These are phyloP conservation scores for Sitophilus oryzae DNA, from an alignment of 1,140 invertebrate genomes.

Conservation along the genomic window DNA sequence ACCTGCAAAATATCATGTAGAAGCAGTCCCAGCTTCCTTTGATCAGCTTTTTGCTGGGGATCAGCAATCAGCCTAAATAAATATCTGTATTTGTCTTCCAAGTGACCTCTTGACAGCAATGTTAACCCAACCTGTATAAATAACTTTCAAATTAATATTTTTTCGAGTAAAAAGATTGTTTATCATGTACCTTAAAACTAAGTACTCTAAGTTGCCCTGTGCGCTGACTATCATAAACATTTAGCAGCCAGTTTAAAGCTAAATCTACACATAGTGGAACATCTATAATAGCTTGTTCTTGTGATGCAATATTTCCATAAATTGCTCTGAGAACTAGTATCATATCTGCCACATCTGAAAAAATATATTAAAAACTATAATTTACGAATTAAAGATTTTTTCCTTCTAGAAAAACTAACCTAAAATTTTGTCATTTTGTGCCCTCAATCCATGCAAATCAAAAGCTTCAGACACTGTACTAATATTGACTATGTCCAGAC, in stretches of 20 bases:
- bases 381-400: no score
- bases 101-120: constrained; percentile 84
- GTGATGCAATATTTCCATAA: constrained; percentile 28
- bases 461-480: constrained; percentile 85
- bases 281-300: constrained; percentile 49
- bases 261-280: constrained; percentile 91
- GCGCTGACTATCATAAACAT: constrained; percentile 95
- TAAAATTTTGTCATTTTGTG: constrained; percentile 82
- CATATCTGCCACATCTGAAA: constrained; percentile 95
- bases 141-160: no score
- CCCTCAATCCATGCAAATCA: constrained; percentile 86
- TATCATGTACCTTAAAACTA: constrained; percentile 89
- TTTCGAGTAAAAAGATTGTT: no score
- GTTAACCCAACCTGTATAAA: constrained; percentile 91
- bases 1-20: constrained; percentile 96
- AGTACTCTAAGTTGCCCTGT: constrained; percentile 95
- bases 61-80: constrained; percentile 94
- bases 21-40: constrained; percentile 88
- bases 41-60: constrained; percentile 86
- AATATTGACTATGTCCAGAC: constrained; percentile 77
- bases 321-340: constrained; percentile 86
- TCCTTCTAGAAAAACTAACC: no score
- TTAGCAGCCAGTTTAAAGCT: constrained; percentile 95
- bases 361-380: constrained; percentile 42
- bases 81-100: constrained; percentile 98